Percentiles rank a stretch among this genome's conserved stretches.
These are phyloP conservation scores for Drosophila merina DNA, from an alignment of 2,888 invertebrate genomes.

Conservation along the genomic window DNA sequence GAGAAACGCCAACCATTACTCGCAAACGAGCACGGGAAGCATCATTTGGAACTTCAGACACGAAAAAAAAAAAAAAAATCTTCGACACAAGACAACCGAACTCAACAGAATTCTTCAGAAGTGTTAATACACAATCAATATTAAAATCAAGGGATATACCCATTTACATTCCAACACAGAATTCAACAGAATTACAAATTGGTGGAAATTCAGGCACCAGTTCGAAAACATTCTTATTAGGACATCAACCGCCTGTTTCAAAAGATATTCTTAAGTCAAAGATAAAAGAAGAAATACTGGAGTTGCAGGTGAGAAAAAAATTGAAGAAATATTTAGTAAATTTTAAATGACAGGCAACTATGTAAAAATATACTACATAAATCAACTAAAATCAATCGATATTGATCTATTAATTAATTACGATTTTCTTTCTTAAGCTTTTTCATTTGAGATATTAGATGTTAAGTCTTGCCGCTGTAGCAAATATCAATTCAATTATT, in stretches of 20 bases:
- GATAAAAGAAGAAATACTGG: slow-evolving; percentile 83
- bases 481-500: too few relatives aligned
- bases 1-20: slow-evolving; percentile 89
- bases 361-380: too few relatives aligned
- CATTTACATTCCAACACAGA: slow-evolving; percentile 11
- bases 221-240: slow-evolving; percentile 72
- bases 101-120: not conserved
- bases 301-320: slow-evolving; percentile 81
- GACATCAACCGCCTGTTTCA: slow-evolving; percentile 83
- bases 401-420: too few relatives aligned
- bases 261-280: slow-evolving; percentile 84
- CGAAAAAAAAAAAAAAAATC: slow-evolving; percentile 49
- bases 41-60: not conserved
- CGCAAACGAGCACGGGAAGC: slow-evolving; percentile 59
- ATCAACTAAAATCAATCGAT: too few relatives aligned
- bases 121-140: not conserved
- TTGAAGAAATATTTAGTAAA: too few relatives aligned
- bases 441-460: too few relatives aligned
- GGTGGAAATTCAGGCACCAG: slow-evolving; percentile 49
- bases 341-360: not conserved
- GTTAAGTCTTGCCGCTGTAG: too few relatives aligned
- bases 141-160: not conserved
- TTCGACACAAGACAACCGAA: slow-evolving; percentile 46
- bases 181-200: slow-evolving; percentile 36
- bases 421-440: too few relatives aligned